Evolutionary conservation across 1,140 invertebrate genomes (phyloP).

Genomic region (Macrobrachium rosenbergii): DNA sequence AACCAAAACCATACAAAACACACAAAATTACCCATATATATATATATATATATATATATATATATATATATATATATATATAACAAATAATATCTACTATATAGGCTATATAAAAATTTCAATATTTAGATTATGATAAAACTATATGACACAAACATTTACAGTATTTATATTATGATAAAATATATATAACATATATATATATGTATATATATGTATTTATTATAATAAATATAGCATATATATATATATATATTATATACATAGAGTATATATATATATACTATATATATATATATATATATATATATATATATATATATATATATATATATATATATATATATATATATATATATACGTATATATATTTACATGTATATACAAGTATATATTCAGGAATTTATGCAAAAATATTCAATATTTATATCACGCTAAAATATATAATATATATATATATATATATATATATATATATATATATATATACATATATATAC

Average conservation of each 20-base stretch:
- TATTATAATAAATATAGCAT: not conserved
- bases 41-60: too few relatives aligned
- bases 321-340: not conserved
- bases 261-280: not conserved
- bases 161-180: too few relatives aligned
- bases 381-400: not conserved
- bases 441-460: not conserved
- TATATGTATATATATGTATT: not conserved
- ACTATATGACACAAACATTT: too few relatives aligned
- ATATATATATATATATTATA: constrained; percentile 23
- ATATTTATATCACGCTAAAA: not conserved
- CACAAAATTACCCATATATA: too few relatives aligned
- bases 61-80: too few relatives aligned
- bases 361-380: not conserved
- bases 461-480: not conserved
- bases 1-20: too few relatives aligned
- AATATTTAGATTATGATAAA: too few relatives aligned
- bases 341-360: constrained; percentile 24
- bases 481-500: not conserved
- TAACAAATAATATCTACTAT: too few relatives aligned
- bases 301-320: constrained; percentile 2
- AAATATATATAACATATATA: too few relatives aligned
- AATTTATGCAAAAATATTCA: not conserved
- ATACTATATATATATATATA: not conserved
- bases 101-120: too few relatives aligned